A percentile compares a stretch with the other conserved stretches of the same genome.
phyloP scores from a whole-genome alignment of 2,113 vertebrate genomes.

The Oceanodroma tethys region DNA sequence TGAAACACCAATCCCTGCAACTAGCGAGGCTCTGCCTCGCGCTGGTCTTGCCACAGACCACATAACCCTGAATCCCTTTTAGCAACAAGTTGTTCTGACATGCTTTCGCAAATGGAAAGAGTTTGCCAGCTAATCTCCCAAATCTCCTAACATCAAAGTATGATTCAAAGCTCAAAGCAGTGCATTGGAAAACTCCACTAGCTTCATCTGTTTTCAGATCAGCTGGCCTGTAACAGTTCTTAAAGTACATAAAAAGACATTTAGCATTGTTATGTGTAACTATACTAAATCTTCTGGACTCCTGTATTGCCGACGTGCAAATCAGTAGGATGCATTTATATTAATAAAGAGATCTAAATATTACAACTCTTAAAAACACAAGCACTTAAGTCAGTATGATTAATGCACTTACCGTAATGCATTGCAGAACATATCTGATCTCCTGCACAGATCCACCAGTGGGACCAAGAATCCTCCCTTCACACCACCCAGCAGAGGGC shows the following conservation, averaged over 20 bases:
- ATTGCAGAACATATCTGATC: not conserved
- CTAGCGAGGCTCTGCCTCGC: not conserved
- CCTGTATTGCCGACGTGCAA: accelerated
- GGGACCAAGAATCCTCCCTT: not conserved
- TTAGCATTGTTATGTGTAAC: not conserved
- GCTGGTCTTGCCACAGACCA: not conserved
- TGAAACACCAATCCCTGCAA: not conserved
- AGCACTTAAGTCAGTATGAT: not conserved
- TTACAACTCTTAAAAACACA: not conserved
- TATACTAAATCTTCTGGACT: not conserved
- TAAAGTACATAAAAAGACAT: not conserved
- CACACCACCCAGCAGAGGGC: not conserved
- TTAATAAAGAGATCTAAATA: not conserved
- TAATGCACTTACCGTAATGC: not conserved
- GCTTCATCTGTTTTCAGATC: not conserved
- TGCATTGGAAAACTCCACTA: not conserved
- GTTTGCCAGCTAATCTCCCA: not conserved
- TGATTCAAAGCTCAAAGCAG: not conserved
- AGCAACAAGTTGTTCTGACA: not conserved
- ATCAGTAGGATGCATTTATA: not conserved
- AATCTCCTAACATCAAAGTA: not conserved
- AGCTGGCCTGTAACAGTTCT: not conserved
- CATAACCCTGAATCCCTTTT: not conserved
- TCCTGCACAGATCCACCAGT: not conserved
- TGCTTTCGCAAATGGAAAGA: not conserved